Evolutionary conservation across 2,113 vertebrate species (phyloP).

Genomic region (Oryzias javanicus): DNA sequence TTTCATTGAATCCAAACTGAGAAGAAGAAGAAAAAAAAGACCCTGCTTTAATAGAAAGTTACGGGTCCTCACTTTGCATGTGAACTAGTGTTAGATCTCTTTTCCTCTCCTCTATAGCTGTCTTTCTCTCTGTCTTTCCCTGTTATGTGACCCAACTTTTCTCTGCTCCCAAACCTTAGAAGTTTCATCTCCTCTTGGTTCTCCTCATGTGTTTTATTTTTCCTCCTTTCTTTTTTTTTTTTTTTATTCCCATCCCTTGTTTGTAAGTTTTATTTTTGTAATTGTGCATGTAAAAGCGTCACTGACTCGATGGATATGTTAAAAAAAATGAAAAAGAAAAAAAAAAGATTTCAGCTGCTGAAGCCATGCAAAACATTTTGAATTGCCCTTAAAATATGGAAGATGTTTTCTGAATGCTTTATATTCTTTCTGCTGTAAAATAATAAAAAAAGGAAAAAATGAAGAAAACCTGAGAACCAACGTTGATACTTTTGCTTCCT

Average conservation of each 20-base stretch:
- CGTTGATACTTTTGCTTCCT: constrained; percentile 53
- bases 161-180: constrained; percentile 56
- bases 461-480: constrained; percentile 83
- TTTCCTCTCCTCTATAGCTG: constrained; percentile 80
- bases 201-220: constrained; percentile 66
- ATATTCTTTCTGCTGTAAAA: constrained; percentile 99
- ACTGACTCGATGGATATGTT: constrained; percentile 99
- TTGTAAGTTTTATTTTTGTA: constrained; percentile 99
- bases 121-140: constrained; percentile 77
- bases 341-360: constrained; percentile 95
- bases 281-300: constrained; percentile 99
- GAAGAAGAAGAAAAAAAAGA: constrained; percentile 70
- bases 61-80: constrained; percentile 97
- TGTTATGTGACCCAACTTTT: constrained; percentile 68
- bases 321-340: constrained; percentile 73
- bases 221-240: constrained; percentile 62
- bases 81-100: constrained; percentile 97
- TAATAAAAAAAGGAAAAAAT: constrained; percentile 91
- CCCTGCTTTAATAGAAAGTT: constrained; percentile 81
- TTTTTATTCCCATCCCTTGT: constrained; percentile 70
- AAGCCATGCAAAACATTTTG: constrained; percentile 99
- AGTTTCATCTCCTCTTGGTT: constrained; percentile 67
- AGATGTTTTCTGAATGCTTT: constrained; percentile 99
- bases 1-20: constrained; percentile 81
- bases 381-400: constrained; percentile 99